Conservation (phyloP, 2,113 vertebrate species). For the Pimephales promelas region DNA sequence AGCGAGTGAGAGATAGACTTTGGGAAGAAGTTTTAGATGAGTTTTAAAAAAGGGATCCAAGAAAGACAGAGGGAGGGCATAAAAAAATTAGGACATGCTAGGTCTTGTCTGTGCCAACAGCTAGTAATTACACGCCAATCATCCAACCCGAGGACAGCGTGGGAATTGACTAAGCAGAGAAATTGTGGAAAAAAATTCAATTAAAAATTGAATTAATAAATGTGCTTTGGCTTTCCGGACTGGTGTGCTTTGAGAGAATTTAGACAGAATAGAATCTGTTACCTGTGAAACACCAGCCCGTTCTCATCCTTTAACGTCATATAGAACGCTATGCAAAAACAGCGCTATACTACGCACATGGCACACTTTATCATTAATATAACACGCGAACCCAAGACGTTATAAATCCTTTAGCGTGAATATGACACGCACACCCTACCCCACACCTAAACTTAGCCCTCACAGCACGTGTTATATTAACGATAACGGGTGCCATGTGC, state of each 20-base stretch:
- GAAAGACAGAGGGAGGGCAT: conserved; percentile 26
- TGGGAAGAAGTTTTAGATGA: conserved; percentile 1
- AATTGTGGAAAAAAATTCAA: conserved; percentile 73
- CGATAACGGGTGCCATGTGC: too few species aligned
- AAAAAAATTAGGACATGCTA: conserved; percentile 56
- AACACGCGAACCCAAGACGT: too few species aligned
- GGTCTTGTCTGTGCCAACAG: conserved; percentile 59
- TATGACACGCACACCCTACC: too few species aligned
- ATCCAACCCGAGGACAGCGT: conserved; percentile 66
- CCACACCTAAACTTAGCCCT: too few species aligned
- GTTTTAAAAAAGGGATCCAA: conserved; percentile 36
- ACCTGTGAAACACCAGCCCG: conserved; percentile 29
- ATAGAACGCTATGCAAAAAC: too few species aligned
- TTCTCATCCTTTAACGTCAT: too few species aligned
- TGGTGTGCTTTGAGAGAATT: conserved; percentile 33
- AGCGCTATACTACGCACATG: too few species aligned
- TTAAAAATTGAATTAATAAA: conserved; percentile 73
- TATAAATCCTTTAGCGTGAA: too few species aligned
- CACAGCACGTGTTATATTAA: too few species aligned
- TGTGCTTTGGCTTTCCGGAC: conserved; percentile 48
- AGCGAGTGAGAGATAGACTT: background rate
- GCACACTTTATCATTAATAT: too few species aligned
- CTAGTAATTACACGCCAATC: conserved; percentile 77
- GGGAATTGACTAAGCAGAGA: conserved; percentile 72
- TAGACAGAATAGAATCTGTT: conserved; percentile 32